Evolutionary conservation across 2,113 vertebrate species (phyloP), one percentile per base, ranked within the genome.

Genomic region (Atherinomorus stipes): DNA sequence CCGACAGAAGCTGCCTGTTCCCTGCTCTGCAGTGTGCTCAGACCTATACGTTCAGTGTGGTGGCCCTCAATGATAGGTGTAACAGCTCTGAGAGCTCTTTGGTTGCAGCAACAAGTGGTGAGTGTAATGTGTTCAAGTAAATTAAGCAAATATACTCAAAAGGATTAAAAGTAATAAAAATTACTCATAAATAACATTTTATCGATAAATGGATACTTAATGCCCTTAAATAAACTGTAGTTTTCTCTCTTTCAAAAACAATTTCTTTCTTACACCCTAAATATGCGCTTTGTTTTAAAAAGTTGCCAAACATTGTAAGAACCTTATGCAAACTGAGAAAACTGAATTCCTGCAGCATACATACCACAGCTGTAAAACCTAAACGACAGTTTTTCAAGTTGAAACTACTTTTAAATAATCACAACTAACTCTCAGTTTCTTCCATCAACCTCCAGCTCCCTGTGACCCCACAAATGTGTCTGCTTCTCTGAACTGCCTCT

Each of bases 401-500:
- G 42, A 15, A 44, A 44, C 16, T 44, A 18, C 13, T 18, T 31
- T 10, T 9, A 19, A 18, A 8, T 31, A 2, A 19, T 54, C 18
- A 31, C 44, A 12, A 28, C 28, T 47, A 28, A 49, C n/a, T 4
- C 44, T 49, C 44, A 25, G 44, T 26, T 3, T 49, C 26, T 6
- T 37, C 4, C 26, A 19, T 62, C 34, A 10, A 31, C 21, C 52
- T 76, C 6, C 72, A 95, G 94, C 86, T 9, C 94, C 94, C 13
- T 95, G 94, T 60, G 78, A 89, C 28, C 93, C 94, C 8, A 65
- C 80, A 45, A 81, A 85, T 4, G 78, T 93, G 38, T 0, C 28
- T 0, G 81, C 89, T 23, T 2, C 38, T 21, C 37, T 92, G 62
- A 42, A 87, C 47, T 95, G 94, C 54, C 7, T 42, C 34, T 71